A percentile compares a stretch with the other conserved stretches of the same genome.
These are phyloP conservation scores for Cataglyphis hispanica DNA, from an alignment of 1,140 invertebrate species.

Conservation along the genomic window DNA sequence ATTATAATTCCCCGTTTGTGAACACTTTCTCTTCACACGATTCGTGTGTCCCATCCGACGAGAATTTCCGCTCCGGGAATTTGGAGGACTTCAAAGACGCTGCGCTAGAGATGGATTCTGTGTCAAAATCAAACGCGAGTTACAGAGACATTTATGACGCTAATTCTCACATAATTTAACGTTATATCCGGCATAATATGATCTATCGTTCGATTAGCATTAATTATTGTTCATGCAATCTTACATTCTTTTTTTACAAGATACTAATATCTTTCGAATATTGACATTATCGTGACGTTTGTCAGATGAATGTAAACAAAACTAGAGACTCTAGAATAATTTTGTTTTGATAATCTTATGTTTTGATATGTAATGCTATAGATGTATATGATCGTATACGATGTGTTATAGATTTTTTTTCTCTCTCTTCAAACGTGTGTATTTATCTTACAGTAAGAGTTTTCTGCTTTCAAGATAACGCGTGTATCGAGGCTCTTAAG, in stretches of 20 bases:
- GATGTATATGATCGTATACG: no score
- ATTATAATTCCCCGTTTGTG: constrained; percentile 72
- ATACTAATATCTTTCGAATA: not conserved
- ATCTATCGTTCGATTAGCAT: not conserved
- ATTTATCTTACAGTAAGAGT: constrained; percentile 5
- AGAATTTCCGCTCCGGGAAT: constrained; percentile 24
- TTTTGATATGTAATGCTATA: no score
- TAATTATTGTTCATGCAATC: not conserved
- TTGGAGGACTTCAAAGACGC: constrained; percentile 45
- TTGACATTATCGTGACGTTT: not conserved
- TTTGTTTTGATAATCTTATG: not conserved
- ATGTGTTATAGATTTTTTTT: not conserved
- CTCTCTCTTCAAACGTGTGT: not conserved
- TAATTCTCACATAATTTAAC: constrained; percentile 3
- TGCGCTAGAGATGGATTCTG: constrained; percentile 41
- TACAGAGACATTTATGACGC: no score
- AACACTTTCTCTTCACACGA: constrained; percentile 74
- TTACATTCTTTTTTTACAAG: not conserved
- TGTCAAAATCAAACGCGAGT: constrained; percentile 63
- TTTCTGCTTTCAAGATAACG: constrained; percentile 15
- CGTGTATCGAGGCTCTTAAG: not conserved
- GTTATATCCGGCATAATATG: not conserved
- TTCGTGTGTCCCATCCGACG: constrained; percentile 16
- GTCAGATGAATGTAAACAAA: not conserved
- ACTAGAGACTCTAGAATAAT: not conserved